Percentiles rank a stretch among this genome's conserved stretches.
Conservation (phyloP, 2,888 invertebrate genomes). For the Gastracanthus pulcherrimus region DNA sequence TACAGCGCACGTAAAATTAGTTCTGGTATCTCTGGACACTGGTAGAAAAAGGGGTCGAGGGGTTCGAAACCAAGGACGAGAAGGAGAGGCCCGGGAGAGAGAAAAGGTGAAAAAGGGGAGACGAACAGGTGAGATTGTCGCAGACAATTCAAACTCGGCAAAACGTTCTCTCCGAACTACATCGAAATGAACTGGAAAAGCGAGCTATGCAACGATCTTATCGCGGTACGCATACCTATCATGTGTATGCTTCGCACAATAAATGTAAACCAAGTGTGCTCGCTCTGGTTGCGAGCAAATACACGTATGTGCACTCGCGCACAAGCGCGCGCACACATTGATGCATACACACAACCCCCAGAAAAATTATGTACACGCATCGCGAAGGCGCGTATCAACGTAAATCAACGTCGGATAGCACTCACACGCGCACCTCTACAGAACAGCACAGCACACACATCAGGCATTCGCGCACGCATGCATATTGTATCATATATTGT, state of each 20-base stretch:
- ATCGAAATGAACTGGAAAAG: not conserved
- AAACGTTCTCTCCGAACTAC: no score
- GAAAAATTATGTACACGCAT: slow-evolving; percentile 28
- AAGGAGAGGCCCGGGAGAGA: not conserved
- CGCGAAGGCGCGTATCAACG: slow-evolving; percentile 9
- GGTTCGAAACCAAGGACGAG: not conserved
- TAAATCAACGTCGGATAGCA: not conserved
- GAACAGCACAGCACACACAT: not conserved
- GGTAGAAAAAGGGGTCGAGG: not conserved
- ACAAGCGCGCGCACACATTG: not conserved
- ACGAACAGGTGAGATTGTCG: no score
- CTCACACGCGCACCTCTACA: not conserved
- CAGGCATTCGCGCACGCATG: slow-evolving; percentile 3
- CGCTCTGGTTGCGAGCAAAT: not conserved
- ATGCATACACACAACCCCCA: not conserved
- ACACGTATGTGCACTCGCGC: not conserved
- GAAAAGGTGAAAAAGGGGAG: not conserved
- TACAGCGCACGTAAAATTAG: slow-evolving; percentile 38
- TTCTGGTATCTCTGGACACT: slow-evolving; percentile 39
- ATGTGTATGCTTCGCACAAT: not conserved
- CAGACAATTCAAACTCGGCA: no score
- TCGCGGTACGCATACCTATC: not conserved
- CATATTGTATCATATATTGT: not conserved
- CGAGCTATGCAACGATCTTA: not conserved
- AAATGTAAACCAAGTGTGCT: not conserved